phyloP scores from a whole-genome alignment of 2,888 invertebrate species.

The Nematopogon swammerdamellus region DNA sequence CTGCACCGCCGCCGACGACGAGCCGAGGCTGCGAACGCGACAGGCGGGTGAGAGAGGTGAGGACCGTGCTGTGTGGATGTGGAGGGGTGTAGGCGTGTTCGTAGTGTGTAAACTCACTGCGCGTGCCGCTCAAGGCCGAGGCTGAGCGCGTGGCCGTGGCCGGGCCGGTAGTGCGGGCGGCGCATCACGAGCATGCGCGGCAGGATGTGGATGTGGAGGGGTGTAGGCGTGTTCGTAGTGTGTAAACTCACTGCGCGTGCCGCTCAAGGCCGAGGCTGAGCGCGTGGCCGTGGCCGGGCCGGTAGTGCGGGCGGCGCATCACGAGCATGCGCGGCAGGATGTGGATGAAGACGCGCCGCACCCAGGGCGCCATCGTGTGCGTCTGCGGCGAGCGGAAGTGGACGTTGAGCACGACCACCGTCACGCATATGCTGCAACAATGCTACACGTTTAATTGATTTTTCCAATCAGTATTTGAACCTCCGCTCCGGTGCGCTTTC shows the following conservation, averaged over 20 bases:
- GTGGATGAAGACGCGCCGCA: slow-evolving; percentile 93
- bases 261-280: too few relatives aligned
- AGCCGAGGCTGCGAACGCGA: slow-evolving; percentile 12
- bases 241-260: too few relatives aligned
- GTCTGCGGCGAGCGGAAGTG: slow-evolving; percentile 98
- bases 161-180: slow-evolving; percentile 68
- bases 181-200: slow-evolving; percentile 92
- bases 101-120: too few relatives aligned
- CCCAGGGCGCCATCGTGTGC: slow-evolving; percentile 97
- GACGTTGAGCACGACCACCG: slow-evolving; percentile 94
- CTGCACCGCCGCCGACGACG: slow-evolving; percentile 19
- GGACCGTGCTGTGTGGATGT: too few relatives aligned
- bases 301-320: slow-evolving; percentile 80
- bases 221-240: slow-evolving; percentile 16
- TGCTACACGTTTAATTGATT: neutral
- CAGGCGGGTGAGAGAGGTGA: too few relatives aligned
- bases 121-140: too few relatives aligned
- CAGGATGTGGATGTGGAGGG: slow-evolving; percentile 89
- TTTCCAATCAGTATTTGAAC: too few relatives aligned
- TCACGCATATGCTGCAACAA: slow-evolving; percentile 79
- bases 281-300: slow-evolving; percentile 58
- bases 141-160: slow-evolving; percentile 47
- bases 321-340: slow-evolving; percentile 90
- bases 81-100: too few relatives aligned
- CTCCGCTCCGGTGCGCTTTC: too few relatives aligned